These are phyloP conservation scores for Diprion similis DNA, from an alignment of 1,140 invertebrate species.

Conservation along the genomic window DNA sequence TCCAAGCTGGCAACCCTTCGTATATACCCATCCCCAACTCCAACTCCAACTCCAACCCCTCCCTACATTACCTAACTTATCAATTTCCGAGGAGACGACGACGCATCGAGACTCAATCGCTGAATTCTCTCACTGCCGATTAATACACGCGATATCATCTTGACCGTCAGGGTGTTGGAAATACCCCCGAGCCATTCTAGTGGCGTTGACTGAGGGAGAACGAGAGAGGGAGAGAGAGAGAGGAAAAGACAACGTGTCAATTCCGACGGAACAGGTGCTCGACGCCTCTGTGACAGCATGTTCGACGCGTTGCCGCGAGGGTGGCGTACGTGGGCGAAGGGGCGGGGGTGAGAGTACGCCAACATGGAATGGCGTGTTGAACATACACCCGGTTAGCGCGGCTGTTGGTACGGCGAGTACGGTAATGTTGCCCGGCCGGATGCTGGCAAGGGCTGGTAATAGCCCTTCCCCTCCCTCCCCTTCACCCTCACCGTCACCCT, in stretches of 20 bases:
- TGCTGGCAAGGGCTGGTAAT: conserved; percentile 56
- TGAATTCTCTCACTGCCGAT: no score
- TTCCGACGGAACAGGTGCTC: conserved; percentile 48
- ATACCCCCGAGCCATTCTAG: no score
- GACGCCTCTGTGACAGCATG: conserved; percentile 52
- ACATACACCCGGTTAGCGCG: conserved; percentile 50
- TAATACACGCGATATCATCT: no score
- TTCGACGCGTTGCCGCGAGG: conserved; percentile 35
- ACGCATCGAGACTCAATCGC: not conserved
- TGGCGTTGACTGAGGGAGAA: conserved; percentile 18
- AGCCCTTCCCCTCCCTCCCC: conserved; percentile 30
- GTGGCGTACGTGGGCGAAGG: conserved; percentile 8
- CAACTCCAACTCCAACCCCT: not conserved
- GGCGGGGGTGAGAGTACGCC: conserved; percentile 18
- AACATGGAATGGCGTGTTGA: conserved; percentile 53
- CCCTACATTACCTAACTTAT: not conserved
- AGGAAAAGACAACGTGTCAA: conserved; percentile 48
- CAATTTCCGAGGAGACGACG: not conserved
- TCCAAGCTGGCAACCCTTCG: not conserved
- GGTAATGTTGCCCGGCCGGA: conserved; percentile 49
- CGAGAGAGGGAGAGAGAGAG: conserved; percentile 24
- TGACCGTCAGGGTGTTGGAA: no score
- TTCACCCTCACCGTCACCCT: conserved; percentile 4
- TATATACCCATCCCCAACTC: not conserved
- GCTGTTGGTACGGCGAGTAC: conserved; percentile 7